Percentiles rank a stretch among this genome's conserved stretches.
Evolutionary conservation across 2,888 invertebrate genomes (phyloP).

Genomic region (Drosophila buzzatii): DNA sequence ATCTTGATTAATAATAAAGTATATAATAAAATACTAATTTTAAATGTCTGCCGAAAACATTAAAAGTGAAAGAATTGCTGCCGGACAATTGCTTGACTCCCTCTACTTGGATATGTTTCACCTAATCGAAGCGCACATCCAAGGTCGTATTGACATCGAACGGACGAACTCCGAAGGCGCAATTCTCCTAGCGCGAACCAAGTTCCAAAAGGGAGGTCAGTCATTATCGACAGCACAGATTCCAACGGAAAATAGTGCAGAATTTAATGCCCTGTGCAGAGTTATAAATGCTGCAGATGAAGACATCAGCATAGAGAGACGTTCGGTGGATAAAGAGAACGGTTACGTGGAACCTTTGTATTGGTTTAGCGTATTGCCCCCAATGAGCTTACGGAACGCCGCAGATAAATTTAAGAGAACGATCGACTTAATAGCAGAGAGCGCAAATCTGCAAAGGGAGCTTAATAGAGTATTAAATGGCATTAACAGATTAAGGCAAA

Average conservation of each 20-base stretch:
- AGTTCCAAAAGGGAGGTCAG: conserved; percentile 92
- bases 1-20: background rate
- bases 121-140: conserved; percentile 91
- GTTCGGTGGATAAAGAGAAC: conserved; percentile 82
- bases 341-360: conserved; percentile 89
- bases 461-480: conserved; percentile 82
- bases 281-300: conserved; percentile 85
- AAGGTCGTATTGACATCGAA: conserved; percentile 89
- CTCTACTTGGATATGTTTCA: conserved; percentile 89
- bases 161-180: conserved; percentile 88
- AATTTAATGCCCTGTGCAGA: conserved; percentile 85
- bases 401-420: conserved; percentile 91
- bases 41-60: conserved; percentile 34
- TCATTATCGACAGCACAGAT: conserved; percentile 90
- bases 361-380: conserved; percentile 95
- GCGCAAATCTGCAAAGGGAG: conserved; percentile 89
- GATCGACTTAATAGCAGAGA: conserved; percentile 88
- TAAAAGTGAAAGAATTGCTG: conserved; percentile 32
- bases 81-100: conserved; percentile 88
- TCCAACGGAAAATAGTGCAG: conserved; percentile 87
- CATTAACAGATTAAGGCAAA: conserved; percentile 57
- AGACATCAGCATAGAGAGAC: conserved; percentile 83
- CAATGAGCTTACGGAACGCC: conserved; percentile 91
- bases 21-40: background rate
- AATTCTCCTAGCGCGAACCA: conserved; percentile 89